A percentile compares a stretch with the other conserved stretches of the same genome.
These are phyloP conservation scores for Rutilus rutilus DNA, from an alignment of 2,113 vertebrate species.

Conservation along the genomic window DNA sequence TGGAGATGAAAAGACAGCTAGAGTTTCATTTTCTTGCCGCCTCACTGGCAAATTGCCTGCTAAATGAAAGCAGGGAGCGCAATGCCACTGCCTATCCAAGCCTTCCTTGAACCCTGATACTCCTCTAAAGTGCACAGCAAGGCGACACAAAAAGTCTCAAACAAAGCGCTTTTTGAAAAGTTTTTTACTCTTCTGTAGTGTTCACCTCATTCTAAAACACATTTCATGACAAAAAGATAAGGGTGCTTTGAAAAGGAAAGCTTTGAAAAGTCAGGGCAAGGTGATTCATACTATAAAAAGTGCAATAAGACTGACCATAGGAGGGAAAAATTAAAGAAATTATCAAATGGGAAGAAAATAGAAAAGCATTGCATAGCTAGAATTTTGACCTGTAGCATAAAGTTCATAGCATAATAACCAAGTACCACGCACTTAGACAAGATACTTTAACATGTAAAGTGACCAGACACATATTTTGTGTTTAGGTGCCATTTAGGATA, in stretches of 20 bases:
- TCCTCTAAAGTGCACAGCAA: conserved; percentile 41
- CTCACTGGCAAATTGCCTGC: conserved; percentile 58
- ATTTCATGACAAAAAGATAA: conserved; percentile 42
- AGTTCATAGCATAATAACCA: background rate
- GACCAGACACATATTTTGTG: background rate
- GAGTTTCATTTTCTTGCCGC: conserved; percentile 51
- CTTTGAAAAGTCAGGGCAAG: background rate
- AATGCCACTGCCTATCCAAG: conserved; percentile 44
- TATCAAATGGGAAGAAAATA: background rate
- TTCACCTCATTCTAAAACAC: conserved; percentile 22
- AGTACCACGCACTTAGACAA: background rate
- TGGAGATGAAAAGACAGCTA: conserved; percentile 59
- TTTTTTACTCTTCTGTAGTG: conserved; percentile 46
- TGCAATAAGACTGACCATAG: background rate
- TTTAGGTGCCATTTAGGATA: no score
- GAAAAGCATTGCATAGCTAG: background rate
- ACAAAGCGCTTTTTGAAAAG: conserved; percentile 47
- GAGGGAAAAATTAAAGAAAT: background rate
- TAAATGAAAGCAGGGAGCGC: conserved; percentile 59
- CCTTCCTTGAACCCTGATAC: conserved; percentile 51
- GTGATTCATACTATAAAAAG: conserved; percentile 1
- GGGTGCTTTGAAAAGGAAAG: conserved; percentile 32
- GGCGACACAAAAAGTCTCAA: conserved; percentile 46
- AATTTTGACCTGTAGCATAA: background rate
- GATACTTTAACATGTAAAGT: background rate